Evolutionary conservation across 1,140 invertebrate genomes (phyloP).

Genomic region (Cotesia typhae): DNA sequence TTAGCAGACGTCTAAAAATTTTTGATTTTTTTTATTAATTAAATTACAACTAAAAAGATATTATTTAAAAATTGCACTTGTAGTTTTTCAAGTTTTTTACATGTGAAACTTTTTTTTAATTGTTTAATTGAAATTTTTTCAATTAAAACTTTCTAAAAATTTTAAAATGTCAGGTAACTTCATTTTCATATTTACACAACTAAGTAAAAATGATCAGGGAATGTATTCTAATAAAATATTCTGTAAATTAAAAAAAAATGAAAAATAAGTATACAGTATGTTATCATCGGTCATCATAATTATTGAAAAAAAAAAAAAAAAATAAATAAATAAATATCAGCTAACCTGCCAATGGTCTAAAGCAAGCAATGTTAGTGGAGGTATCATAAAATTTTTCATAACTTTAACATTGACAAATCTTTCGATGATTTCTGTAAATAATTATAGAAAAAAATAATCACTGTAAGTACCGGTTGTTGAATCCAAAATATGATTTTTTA

Average conservation of each 20-base stretch:
- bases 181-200: too few relatives aligned
- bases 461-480: conserved; percentile 8
- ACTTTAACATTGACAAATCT: conserved; percentile 33
- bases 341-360: conserved; percentile 43
- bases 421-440: conserved; percentile 36
- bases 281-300: not conserved
- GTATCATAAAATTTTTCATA: conserved; percentile 31
- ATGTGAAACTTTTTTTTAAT: too few relatives aligned
- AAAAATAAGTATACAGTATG: conserved; percentile 7
- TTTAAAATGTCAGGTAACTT: too few relatives aligned
- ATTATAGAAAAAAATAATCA: conserved; percentile 22
- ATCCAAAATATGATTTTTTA: not conserved
- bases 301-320: conserved; percentile 18
- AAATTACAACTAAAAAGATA: too few relatives aligned
- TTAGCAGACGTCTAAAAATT: too few relatives aligned
- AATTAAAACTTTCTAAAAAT: too few relatives aligned
- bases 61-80: too few relatives aligned
- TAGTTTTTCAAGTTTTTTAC: too few relatives aligned
- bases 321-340: conserved; percentile 7
- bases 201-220: too few relatives aligned
- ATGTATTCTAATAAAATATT: too few relatives aligned
- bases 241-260: not conserved
- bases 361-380: conserved; percentile 25
- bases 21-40: too few relatives aligned
- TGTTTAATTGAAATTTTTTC: too few relatives aligned